Evolutionary conservation across 2,888 invertebrate species (phyloP), one percentile per base, ranked within the genome.

Genomic region (Blastobasis lacticolella): DNA sequence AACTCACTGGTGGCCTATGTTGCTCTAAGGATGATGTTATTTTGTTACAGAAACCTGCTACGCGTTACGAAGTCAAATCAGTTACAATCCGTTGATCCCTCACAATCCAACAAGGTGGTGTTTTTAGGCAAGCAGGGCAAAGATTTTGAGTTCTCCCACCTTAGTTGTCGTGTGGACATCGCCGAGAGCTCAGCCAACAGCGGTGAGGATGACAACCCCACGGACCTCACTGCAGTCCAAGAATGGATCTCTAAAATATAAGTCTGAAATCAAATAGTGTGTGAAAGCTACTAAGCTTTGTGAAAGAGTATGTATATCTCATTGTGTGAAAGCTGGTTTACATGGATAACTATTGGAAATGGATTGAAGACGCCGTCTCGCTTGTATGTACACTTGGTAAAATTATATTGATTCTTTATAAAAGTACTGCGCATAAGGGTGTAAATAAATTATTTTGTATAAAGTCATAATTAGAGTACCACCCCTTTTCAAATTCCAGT

Each of bases 51-150:
- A 65, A 96, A 96, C 75, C 90, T 95, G n/a, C 90, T 97, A 5
- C 91, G 96, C 38, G 90, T 94, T 46, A 97, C 97, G 0, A 94
- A 96, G 68, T 91, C 94, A 41, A 95, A 91, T 66, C 94, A 96
- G 64, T 81, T 97, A 57, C 91, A 94, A 63, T 92, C 94, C 0
- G 94, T 93, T 0, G 94, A 94, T 64, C 89, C 91, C 0, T 89
- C 91, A 42, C 88, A 90, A 48, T 80, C 89, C 49, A 90, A 91
- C 48, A 91, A 90, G 45, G 79, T 87, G 0, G 84, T 86, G n/a
- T 92, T 90, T 62, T 85, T 97, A 38, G 97, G 97, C 10, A 94
- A 93, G 69, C 79, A 86, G 4, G 94, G 94, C 50, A 94, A 93
- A 69, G 94, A 95, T 69, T 97, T 98, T 81, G 92, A 94, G 64